Percentiles rank a stretch among this genome's conserved stretches.
Conservation (phyloP, 2,888 invertebrate species). For the Eristalis pertinax region DNA sequence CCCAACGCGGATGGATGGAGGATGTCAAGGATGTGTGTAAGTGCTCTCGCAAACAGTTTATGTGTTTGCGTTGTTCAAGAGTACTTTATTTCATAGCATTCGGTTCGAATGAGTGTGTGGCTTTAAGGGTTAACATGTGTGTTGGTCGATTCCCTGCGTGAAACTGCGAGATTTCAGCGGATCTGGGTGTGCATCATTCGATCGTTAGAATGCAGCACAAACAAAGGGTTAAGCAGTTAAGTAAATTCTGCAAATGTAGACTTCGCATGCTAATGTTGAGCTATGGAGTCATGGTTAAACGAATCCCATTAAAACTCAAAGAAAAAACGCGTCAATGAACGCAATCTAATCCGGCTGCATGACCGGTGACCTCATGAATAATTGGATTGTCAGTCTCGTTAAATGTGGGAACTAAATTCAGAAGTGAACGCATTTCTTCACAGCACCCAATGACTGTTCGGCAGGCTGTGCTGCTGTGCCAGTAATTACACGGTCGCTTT, state of each 20-base stretch:
- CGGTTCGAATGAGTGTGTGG: background rate
- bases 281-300: background rate
- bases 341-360: conserved; percentile 9
- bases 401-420: background rate
- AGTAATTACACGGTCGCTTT: conserved; percentile 62
- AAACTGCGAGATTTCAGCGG: too few relatives aligned
- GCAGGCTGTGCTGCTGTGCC: conserved; percentile 9
- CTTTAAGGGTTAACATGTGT: background rate
- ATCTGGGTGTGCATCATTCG: background rate
- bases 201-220: background rate
- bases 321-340: conserved; percentile 46
- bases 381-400: conserved; percentile 45
- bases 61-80: background rate
- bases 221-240: conserved; percentile 1
- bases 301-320: background rate
- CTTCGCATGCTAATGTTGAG: too few relatives aligned
- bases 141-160: background rate
- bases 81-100: background rate
- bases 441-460: conserved; percentile 16
- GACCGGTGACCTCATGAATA: conserved; percentile 54
- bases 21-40: background rate
- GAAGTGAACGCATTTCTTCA: conserved; percentile 39
- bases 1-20: background rate
- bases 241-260: too few relatives aligned
- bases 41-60: background rate